Evolutionary conservation across 2,888 invertebrate genomes (phyloP), one percentile per base, ranked within the genome.

Genomic region (Cyaniris semiargus): DNA sequence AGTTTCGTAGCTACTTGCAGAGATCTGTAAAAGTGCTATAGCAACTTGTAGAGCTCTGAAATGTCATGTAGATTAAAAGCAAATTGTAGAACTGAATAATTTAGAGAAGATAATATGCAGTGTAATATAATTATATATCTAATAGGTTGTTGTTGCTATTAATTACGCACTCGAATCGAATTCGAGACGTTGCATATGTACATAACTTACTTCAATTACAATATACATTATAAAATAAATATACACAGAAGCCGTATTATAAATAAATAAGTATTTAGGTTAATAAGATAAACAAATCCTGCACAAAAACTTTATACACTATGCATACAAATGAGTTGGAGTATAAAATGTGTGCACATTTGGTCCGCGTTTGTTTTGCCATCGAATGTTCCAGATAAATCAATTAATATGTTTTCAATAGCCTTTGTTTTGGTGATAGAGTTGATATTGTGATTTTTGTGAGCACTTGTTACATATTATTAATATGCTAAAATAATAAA

Each of bases 401-500:
- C 72, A 72, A 44, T 72, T 44, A 72, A 72, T 72, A 72, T 44
- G 72, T 72, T 72, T 72, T 72, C 44, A 23, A 72, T 72, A 15
- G 72, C 44, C 72, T 72, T 72, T 72, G 23, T 23, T 72, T 71
- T 71, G 21, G 18, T 38, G 34, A 71, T n/a, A 44, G 23, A 72
- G 44, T 72, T 3, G 44, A 38, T 21, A 4, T 44, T 44, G 72
- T 66, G 27, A 66, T 66, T 66, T 60, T 66, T 27, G 15, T 66
- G 13, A 48, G 3, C 15, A 15, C 27, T 15, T 0, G 27, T 23
- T 18, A 21, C n/a, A 31, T 31, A 15, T 48, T 48, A 8, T 8
- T 38, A 8, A 38, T 8, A 48, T 48, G 48, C 48, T 48, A 48
- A 48, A 48, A 38, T 38, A 44, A 44, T 15, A 15, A 48, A 48